These are phyloP conservation scores for Cataglyphis altisquamis DNA, from an alignment of 2,888 invertebrate species.

Conservation along the genomic window DNA sequence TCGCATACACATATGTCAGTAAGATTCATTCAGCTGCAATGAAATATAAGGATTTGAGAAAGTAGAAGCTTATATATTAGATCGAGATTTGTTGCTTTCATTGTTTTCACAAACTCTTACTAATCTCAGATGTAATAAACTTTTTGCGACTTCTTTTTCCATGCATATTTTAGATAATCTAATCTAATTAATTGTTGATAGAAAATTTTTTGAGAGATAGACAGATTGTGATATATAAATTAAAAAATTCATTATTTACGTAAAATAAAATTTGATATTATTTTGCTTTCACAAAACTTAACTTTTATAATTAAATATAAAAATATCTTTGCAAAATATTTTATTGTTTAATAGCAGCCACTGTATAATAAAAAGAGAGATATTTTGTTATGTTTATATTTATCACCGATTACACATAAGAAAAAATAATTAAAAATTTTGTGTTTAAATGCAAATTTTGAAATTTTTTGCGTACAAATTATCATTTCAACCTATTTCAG, in stretches of 20 bases:
- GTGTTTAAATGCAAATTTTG: not conserved
- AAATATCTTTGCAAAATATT: not conserved
- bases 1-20: not conserved
- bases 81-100: slow-evolving; percentile 5
- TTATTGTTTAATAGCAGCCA: not conserved
- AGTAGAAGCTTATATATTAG: slow-evolving; percentile 34
- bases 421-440: not conserved
- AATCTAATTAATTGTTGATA: not conserved
- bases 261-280: not conserved
- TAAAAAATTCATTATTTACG: not conserved
- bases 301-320: not conserved
- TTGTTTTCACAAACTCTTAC: slow-evolving; percentile 31
- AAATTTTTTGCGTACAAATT: not conserved
- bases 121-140: slow-evolving; percentile 8
- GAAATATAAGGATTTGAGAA: slow-evolving; percentile 39
- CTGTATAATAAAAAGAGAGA: not conserved
- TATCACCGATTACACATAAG: not conserved
- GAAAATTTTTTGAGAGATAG: not conserved
- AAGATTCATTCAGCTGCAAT: slow-evolving; percentile 1
- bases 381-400: not conserved
- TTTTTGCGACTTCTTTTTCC: not conserved
- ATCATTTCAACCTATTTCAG: not conserved
- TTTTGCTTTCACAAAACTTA: not conserved
- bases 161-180: not conserved
- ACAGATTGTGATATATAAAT: not conserved